These are phyloP conservation scores for Lacanobia wlatinum DNA, from an alignment of 2,888 invertebrate species.

Conservation along the genomic window DNA sequence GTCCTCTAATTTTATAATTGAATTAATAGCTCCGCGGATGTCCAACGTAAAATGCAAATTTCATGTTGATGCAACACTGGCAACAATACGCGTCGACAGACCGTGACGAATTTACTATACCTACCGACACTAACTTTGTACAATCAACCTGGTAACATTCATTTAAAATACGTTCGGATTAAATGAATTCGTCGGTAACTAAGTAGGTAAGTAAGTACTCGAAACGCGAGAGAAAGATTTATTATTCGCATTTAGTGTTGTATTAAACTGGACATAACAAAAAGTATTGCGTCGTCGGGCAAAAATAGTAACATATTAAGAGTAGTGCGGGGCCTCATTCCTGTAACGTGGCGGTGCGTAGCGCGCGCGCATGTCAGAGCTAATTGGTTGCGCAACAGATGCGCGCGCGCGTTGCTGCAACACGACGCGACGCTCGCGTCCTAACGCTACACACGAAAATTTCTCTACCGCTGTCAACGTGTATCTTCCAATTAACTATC, in stretches of 20 bases:
- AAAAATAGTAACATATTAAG: constrained; percentile 72
- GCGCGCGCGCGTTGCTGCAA: constrained; percentile 75
- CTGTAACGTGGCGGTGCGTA: constrained; percentile 81
- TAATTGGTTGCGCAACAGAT: constrained; percentile 84
- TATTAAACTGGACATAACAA: constrained; percentile 41
- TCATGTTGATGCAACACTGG: constrained; percentile 80
- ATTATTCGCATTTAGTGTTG: constrained; percentile 54
- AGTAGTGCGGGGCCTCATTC: constrained; percentile 79
- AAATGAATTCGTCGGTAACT: constrained; percentile 35
- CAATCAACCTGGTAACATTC: constrained; percentile 77
- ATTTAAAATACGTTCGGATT: constrained; percentile 72
- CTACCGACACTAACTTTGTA: constrained; percentile 73
- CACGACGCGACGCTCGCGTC: constrained; percentile 74
- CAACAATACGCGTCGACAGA: constrained; percentile 81
- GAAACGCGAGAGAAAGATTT: constrained; percentile 53
- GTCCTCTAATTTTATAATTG: constrained; percentile 80
- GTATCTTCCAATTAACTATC: constrained; percentile 48
- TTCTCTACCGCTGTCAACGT: constrained; percentile 30
- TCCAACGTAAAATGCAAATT: constrained; percentile 88
- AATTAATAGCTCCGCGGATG: constrained; percentile 83
- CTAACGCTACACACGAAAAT: constrained; percentile 45
- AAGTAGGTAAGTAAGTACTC: constrained; percentile 19
- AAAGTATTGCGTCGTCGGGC: constrained; percentile 54
- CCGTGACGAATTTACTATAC: constrained; percentile 81
- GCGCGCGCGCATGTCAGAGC: constrained; percentile 67